Percentiles rank a stretch among this genome's conserved stretches.
These are phyloP conservation scores for Phaenicophaeus curvirostris DNA, from an alignment of 2,797 vertebrate genomes.

Conservation along the genomic window DNA sequence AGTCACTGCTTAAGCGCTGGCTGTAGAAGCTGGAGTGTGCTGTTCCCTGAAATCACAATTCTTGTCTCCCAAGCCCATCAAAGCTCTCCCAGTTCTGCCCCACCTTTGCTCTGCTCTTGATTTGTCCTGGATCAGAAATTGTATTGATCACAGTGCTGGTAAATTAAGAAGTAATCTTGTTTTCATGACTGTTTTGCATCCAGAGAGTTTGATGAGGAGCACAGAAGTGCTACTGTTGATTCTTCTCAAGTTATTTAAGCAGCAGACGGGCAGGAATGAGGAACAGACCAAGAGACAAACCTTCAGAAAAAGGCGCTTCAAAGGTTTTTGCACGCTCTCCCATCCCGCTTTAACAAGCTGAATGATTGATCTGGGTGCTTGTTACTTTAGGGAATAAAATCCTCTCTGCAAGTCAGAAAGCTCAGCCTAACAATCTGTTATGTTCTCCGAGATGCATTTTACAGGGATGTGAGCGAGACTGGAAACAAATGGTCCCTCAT, in stretches of 20 bases:
- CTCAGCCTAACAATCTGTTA: conserved; percentile 16
- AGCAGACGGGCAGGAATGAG: background rate
- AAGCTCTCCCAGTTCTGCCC: background rate
- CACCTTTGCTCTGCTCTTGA: background rate
- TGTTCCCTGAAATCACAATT: background rate
- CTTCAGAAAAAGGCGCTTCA: background rate
- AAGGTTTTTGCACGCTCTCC: background rate
- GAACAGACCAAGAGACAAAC: background rate
- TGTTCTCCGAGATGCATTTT: background rate
- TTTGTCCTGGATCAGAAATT: background rate
- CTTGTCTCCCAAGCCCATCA: background rate
- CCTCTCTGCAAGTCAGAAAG: background rate
- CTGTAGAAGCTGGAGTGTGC: accelerated
- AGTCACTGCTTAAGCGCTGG: background rate
- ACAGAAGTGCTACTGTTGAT: background rate
- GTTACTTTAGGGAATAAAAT: conserved; percentile 9
- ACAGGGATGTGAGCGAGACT: background rate
- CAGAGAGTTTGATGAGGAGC: background rate
- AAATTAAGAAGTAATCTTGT: background rate
- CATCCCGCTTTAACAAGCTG: background rate
- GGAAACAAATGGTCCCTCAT: background rate
- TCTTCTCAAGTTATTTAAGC: background rate
- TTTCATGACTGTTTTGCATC: background rate
- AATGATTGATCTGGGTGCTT: conserved; percentile 26
- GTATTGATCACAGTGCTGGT: background rate